Conservation (phyloP, 2,888 invertebrate genomes). For the Tigriopus californicus region DNA sequence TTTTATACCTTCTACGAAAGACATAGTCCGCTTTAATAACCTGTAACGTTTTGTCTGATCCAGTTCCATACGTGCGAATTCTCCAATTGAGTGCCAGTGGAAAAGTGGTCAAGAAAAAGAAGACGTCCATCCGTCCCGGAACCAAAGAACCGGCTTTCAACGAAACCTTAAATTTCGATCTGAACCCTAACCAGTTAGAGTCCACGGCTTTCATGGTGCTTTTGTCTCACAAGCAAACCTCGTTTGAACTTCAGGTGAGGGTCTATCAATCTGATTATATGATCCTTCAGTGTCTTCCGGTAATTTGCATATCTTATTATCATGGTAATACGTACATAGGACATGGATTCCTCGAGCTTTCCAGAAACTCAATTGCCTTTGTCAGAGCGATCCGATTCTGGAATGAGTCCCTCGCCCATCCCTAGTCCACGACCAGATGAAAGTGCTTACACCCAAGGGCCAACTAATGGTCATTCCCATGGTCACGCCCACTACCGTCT, state of each 20-base stretch:
- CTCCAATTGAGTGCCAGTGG: slow-evolving; percentile 29
- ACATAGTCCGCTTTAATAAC: no score
- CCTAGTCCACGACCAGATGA: no score
- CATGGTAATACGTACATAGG: background rate
- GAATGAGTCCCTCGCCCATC: no score
- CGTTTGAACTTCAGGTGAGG: background rate
- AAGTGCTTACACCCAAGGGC: no score
- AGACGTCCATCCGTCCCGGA: slow-evolving; percentile 24
- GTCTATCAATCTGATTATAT: background rate
- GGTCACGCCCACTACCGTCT: no score
- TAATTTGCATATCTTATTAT: no score
- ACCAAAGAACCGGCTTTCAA: slow-evolving; percentile 28
- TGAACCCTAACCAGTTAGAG: slow-evolving; percentile 28
- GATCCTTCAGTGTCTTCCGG: no score
- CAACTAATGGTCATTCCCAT: background rate
- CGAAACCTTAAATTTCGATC: slow-evolving; percentile 31
- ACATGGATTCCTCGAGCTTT: background rate
- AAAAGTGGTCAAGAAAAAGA: slow-evolving; percentile 29
- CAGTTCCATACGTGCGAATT: slow-evolving; percentile 30
- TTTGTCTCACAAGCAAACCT: slow-evolving; percentile 23
- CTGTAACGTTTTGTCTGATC: slow-evolving; percentile 15
- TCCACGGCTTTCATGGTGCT: slow-evolving; percentile 28
- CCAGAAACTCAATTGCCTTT: background rate
- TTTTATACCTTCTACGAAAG: no score
- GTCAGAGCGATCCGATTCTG: background rate